phyloP scores from a whole-genome alignment of 2,797 vertebrate genomes.

The Acridotheres tristis region DNA sequence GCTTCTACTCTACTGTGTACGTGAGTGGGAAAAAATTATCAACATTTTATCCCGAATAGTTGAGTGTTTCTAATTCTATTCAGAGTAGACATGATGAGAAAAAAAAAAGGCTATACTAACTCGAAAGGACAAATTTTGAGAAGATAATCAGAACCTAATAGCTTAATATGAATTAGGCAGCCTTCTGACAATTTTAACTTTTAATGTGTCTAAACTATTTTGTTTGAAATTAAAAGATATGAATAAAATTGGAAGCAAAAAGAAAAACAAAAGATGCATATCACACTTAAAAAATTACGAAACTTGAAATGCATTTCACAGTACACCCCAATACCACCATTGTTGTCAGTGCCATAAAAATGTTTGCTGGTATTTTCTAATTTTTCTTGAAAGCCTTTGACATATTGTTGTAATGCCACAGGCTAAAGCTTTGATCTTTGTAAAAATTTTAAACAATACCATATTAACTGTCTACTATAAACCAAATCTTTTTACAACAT shows the following conservation, averaged over 20 bases:
- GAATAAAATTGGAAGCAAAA: neutral
- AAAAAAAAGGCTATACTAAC: neutral
- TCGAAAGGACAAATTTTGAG: neutral
- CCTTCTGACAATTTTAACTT: neutral
- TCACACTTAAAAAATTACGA: neutral
- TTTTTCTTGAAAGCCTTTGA: constrained; percentile 10
- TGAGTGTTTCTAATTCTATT: neutral
- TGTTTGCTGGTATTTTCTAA: neutral
- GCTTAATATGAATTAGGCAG: neutral
- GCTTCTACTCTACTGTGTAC: neutral
- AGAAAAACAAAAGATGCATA: neutral
- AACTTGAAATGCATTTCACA: neutral
- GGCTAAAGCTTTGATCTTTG: constrained; percentile 21
- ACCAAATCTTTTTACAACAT: neutral
- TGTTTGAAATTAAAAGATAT: neutral
- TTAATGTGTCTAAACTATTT: neutral
- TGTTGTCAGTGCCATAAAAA: neutral
- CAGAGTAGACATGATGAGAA: neutral
- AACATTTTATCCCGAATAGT: neutral
- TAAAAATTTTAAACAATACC: neutral
- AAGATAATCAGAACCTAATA: neutral
- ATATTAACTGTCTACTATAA: neutral
- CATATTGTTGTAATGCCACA: neutral
- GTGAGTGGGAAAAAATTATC: neutral
- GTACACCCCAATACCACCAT: neutral